A percentile compares a stretch with the other conserved stretches of the same genome.
These are phyloP conservation scores for Cervus canadensis DNA, from an alignment of 2,113 vertebrate genomes.

Conservation along the genomic window DNA sequence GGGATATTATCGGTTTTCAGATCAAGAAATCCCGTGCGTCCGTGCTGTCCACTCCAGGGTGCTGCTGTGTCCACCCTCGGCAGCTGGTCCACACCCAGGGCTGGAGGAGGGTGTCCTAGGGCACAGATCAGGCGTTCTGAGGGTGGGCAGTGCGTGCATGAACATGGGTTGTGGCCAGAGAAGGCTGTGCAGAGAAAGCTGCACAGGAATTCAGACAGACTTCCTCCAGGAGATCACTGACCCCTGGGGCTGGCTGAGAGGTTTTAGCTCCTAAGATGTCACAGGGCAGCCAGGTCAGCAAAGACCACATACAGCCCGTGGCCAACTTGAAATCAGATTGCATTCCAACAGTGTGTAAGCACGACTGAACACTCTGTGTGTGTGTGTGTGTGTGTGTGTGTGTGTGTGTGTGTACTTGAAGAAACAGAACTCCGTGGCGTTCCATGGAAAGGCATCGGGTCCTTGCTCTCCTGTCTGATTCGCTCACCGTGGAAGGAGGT, in stretches of 20 bases:
- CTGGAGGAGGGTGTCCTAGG: background rate
- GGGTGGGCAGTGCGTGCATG: background rate
- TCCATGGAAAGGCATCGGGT: background rate
- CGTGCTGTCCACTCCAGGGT: background rate
- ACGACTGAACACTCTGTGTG: rapidly evolving
- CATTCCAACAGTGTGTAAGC: background rate
- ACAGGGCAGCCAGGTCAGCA: background rate
- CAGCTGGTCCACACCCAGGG: background rate
- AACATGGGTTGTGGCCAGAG: constrained; percentile 18
- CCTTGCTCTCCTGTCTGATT: background rate
- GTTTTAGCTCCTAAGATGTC: background rate
- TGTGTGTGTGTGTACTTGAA: background rate
- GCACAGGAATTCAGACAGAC: background rate
- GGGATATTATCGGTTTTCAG: background rate
- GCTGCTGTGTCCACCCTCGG: background rate
- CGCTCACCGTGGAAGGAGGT: background rate
- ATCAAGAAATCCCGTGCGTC: background rate
- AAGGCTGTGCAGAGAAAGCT: constrained; percentile 30
- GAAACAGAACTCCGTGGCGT: background rate
- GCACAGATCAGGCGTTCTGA: background rate
- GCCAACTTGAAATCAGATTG: background rate
- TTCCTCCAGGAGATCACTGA: background rate
- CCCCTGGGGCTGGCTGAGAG: background rate
- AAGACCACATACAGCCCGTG: background rate
- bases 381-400: background rate